phyloP scores from a whole-genome alignment of 2,113 vertebrate genomes.

The Boulengeromyrus knoepffleri region DNA sequence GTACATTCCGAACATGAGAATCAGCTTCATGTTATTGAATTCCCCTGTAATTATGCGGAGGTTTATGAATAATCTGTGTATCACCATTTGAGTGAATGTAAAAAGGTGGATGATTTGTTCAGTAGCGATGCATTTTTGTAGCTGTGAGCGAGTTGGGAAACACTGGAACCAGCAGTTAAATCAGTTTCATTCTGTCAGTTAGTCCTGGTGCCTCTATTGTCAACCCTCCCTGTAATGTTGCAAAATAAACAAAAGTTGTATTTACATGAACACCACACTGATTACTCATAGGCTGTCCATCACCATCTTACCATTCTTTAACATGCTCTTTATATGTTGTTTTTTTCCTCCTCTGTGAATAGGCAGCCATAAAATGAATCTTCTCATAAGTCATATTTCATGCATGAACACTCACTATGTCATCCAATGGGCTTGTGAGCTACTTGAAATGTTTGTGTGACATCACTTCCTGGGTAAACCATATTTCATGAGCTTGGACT shows the following conservation, averaged over 20 bases:
- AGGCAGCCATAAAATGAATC: not conserved
- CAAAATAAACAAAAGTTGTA: not conserved
- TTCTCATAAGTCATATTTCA: not conserved
- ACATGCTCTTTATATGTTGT: not conserved
- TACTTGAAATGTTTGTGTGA: not conserved
- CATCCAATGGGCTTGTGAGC: not conserved
- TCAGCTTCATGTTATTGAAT: not conserved
- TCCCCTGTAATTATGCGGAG: not conserved
- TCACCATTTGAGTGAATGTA: not conserved
- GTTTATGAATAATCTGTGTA: slow-evolving; percentile 2
- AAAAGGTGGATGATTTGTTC: not conserved
- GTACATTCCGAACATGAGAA: not conserved
- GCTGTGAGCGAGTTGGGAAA: not conserved
- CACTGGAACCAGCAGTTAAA: not conserved
- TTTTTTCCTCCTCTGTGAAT: not conserved
- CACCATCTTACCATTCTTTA: not conserved
- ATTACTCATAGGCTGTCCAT: not conserved
- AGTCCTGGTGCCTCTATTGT: not conserved
- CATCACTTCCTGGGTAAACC: not conserved
- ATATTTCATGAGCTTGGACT: not conserved
- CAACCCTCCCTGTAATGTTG: not conserved
- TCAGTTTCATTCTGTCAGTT: not conserved
- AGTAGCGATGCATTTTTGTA: not conserved
- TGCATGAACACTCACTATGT: not conserved
- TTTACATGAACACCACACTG: not conserved